These are phyloP conservation scores for Pterois miles DNA, from an alignment of 2,797 vertebrate species.

Conservation along the genomic window DNA sequence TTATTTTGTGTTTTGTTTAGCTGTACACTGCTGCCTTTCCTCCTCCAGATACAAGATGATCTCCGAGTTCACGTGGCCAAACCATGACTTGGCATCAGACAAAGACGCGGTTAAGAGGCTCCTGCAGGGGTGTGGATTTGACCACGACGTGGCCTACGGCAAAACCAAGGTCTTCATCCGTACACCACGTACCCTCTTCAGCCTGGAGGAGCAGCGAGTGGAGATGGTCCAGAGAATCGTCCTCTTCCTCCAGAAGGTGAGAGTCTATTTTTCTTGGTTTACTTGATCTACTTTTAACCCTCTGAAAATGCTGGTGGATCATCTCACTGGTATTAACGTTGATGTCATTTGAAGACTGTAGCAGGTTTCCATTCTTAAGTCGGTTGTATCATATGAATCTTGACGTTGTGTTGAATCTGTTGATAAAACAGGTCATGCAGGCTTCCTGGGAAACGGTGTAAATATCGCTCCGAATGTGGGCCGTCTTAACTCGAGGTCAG, in stretches of 20 bases:
- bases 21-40: not conserved
- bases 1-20: not conserved
- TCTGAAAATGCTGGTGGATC: too few species aligned
- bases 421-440: too few species aligned
- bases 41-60: conserved; percentile 96
- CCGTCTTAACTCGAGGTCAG: too few species aligned
- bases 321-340: too few species aligned
- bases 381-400: too few species aligned
- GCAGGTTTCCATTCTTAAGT: too few species aligned
- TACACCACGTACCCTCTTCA: conserved; percentile 94
- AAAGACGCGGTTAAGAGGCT: conserved; percentile 91
- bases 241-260: conserved; percentile 98
- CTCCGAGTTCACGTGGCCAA: conserved; percentile 97
- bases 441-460: too few species aligned
- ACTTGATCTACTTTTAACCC: too few species aligned
- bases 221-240: conserved; percentile 95
- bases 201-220: conserved; percentile 92
- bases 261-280: not conserved
- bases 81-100: conserved; percentile 93
- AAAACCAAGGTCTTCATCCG: conserved; percentile 98
- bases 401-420: too few species aligned
- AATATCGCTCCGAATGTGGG: too few species aligned
- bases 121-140: conserved; percentile 89
- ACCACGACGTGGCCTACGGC: conserved; percentile 95
- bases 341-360: too few species aligned